These are phyloP conservation scores for Athalia cordata DNA, from an alignment of 2,888 invertebrate genomes.

Conservation along the genomic window DNA sequence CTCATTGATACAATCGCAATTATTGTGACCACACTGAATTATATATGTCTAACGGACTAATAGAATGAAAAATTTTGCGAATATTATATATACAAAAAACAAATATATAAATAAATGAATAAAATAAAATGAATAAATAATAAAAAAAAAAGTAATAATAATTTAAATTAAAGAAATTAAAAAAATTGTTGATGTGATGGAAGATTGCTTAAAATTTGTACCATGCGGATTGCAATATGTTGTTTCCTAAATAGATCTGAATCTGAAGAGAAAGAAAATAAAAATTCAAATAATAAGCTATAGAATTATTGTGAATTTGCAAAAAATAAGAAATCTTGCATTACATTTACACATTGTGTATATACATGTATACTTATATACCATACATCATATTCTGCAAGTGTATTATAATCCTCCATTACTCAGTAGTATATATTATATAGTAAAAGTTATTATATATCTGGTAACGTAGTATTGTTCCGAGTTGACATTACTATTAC, in stretches of 20 bases:
- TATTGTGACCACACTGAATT: constrained; percentile 26
- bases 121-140: not conserved
- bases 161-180: not conserved
- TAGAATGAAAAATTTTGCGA: constrained; percentile 30
- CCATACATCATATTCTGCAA: constrained; percentile 51
- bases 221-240: not conserved
- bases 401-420: constrained; percentile 59
- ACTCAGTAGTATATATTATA: constrained; percentile 47
- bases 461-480: constrained; percentile 46
- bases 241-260: no score
- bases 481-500: constrained; percentile 26
- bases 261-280: not conserved
- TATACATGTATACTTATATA: constrained; percentile 67
- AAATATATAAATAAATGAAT: not conserved
- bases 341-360: constrained; percentile 65
- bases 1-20: constrained; percentile 38
- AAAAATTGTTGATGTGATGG: constrained; percentile 56
- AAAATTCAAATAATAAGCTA: not conserved
- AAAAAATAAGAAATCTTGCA: constrained; percentile 58
- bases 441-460: constrained; percentile 46
- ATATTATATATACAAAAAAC: constrained; percentile 1
- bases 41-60: constrained; percentile 31
- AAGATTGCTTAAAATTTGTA: constrained; percentile 52
- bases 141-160: no score
- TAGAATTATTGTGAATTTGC: not conserved